Percentiles rank a stretch among this genome's conserved stretches.
Evolutionary conservation across 2,888 invertebrate genomes (phyloP).

Genomic region (Ophraella communa): DNA sequence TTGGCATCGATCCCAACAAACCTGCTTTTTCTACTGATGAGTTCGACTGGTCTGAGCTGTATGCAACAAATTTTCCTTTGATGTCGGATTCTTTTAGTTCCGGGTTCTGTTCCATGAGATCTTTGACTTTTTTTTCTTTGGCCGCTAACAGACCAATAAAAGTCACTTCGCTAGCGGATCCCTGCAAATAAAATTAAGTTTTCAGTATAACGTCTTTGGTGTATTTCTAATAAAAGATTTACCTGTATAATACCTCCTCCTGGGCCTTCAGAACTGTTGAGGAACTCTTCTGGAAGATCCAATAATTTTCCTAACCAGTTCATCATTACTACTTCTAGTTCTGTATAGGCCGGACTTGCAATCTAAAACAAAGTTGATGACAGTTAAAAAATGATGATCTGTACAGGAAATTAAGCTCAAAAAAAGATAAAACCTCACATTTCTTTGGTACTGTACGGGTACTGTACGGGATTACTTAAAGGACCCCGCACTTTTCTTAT

Average conservation of each 20-base stretch:
- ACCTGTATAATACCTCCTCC: conserved; percentile 89
- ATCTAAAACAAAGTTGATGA: conserved; percentile 46
- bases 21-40: conserved; percentile 91
- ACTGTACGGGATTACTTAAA: too few relatives aligned
- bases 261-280: conserved; percentile 76
- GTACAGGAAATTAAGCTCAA: too few relatives aligned
- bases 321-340: conserved; percentile 89
- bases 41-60: conserved; percentile 87
- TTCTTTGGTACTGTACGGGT: too few relatives aligned
- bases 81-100: conserved; percentile 70
- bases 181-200: conserved; percentile 61
- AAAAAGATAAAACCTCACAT: too few relatives aligned
- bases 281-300: conserved; percentile 80
- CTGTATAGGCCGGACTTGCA: conserved; percentile 76
- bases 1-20: conserved; percentile 78
- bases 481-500: too few relatives aligned
- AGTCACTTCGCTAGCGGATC: conserved; percentile 91
- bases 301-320: conserved; percentile 92
- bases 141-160: conserved; percentile 83
- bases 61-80: conserved; percentile 78
- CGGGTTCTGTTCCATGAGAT: conserved; percentile 65
- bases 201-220: background rate
- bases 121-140: conserved; percentile 72
- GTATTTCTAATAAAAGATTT: conserved; percentile 31
- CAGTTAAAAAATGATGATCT: background rate